Evolutionary conservation across 2,113 vertebrate genomes (phyloP), one percentile per base, ranked within the genome.

Genomic region (Albula glossodonta): DNA sequence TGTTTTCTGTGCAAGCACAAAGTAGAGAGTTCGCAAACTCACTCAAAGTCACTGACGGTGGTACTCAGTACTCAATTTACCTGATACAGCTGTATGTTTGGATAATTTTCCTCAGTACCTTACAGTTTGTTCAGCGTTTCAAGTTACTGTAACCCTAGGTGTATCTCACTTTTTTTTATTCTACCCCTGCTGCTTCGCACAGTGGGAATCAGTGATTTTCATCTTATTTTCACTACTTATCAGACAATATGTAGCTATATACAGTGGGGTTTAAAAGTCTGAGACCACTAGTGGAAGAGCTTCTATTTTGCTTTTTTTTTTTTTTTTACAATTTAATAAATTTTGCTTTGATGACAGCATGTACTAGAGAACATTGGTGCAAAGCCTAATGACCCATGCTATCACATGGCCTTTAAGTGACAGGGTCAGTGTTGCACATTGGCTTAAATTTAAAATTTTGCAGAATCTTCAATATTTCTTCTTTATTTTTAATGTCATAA

Each of bases 31-130:
- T 4, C 0, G 9, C n/a, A 31, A n/a, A 74, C 31, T 41, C 31
- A 41, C 31, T 41, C 31, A 41, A 41, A 41, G 31, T 41, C 31
- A 41, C 31, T 51, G 63, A 81, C 86, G 85, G 56, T 52, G 22
- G 89, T 80, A 87, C 13, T 41, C 31, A 41, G 85, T 50, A 74
- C 7, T 22, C 10, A 1, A 74, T 22, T 80, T 80, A 50, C 8
- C 5, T 80, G 22, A 8, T 80, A 22, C 10, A 60, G 53, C 52
- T 83, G 7, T 74, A 89, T 74, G 78, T 78, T 86, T 80, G 41
- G 91, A 91, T 82, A 51, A 10, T 92, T 92, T 91, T 91, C 91
- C 91, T 94, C 93, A 89, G 92, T 50, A 48, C 57, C 82, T 91
- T 84, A 51, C 48, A 66, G 90, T 91, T 91, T 90, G 92, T 92